Base-by-base conservation (phyloP, 2,113 vertebrate species). In the Colistium nudipinnis region DNA sequence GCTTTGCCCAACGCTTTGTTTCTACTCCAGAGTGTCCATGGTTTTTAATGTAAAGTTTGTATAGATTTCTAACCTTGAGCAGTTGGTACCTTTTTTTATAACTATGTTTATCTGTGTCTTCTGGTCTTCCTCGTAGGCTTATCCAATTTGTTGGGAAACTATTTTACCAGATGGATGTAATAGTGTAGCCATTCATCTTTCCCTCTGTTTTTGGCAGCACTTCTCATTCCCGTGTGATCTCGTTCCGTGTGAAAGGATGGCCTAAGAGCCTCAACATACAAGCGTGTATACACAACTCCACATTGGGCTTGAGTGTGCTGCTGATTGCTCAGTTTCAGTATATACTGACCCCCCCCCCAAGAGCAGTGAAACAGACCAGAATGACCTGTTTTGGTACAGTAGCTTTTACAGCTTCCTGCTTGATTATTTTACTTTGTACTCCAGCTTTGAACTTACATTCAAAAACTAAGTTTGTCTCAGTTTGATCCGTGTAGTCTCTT, bases 31-130 rank as follows among this genome's bases (percentile, higher is more conserved):
- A 94, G 95, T 91, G 92, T 94, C 71, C 77, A 91, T 90, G 88
- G 90, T 92, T 87, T 85, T 80, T 84, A 77, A 80, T 88, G 94
- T 94, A 95, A 94, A 95, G 91, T 94, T 95, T 97, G 95, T 96
- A 95, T 95, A 95, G 94, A 95, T 96, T 97, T 98, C 95, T 94
- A 96, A 96, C 87, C 92, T 94, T 94, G 90, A 96, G 95, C 93
- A 93, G 94, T 94, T 95, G 93, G 92, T 95, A 94, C 92, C 94
- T 93, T 80, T 93, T 55, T 95, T 79, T 78, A 85, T 74, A 86
- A 83, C 79, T 60, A 49, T 61, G 60, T 71, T 77, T 45, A 64
- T 74, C 48, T 87, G 44, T 76, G 33, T 74, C 74, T 81, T 84
- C 78, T 35, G 31, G 83, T 89, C 76, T 79, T 81, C 52, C 74